Base-by-base conservation (phyloP, 2,797 vertebrate genomes). In the Sandelia bainsii region DNA sequence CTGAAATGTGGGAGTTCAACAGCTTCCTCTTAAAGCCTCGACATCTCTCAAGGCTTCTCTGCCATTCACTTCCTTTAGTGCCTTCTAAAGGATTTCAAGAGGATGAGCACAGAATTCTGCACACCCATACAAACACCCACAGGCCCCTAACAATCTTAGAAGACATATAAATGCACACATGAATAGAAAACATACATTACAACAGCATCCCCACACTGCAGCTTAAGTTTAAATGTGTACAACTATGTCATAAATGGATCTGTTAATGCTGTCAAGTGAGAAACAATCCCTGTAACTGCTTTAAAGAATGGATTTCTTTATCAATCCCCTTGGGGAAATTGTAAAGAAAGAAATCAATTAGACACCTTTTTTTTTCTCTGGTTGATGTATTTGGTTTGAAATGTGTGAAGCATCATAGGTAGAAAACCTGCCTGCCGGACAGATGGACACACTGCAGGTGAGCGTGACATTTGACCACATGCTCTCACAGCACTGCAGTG, bases 391-490 rank as follows among this genome's bases (percentile, higher is more conserved):
- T 51, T 32, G 50, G 14, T 44, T 29, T 19, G 49, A 61, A 58
- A 29, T n/a, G 57, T 75, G 60, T 53, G 49, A 69, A 46, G 3
- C 39, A 1, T 32, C 29, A 6, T 68, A 22, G 23, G 62, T 20
- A 17, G 62, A 68, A 37, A 52, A 42, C 62, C 62, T 64, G 67
- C 57, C 34, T 44, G 63, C 39, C 14, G 34, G 51, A 64, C 82
- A 85, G 78, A 85, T 37, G 75, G 85, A 72, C 34, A 44, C 78
- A 0, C 58, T 3, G 63, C 78, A 75, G 69, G 75, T 17, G 51
- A 73, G 17, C 1, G 1, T 32, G 63, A 83, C 34, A 32, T 81
- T 46, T 69, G 63, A 75, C 72, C 72, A 54, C 19, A 1, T 40
- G 22, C n/a, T 67, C 58, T 69, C n/a, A 4, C 25, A 48, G 45